Evolutionary conservation across 2,888 invertebrate species (phyloP).

Genomic region (Eledone cirrhosa): DNA sequence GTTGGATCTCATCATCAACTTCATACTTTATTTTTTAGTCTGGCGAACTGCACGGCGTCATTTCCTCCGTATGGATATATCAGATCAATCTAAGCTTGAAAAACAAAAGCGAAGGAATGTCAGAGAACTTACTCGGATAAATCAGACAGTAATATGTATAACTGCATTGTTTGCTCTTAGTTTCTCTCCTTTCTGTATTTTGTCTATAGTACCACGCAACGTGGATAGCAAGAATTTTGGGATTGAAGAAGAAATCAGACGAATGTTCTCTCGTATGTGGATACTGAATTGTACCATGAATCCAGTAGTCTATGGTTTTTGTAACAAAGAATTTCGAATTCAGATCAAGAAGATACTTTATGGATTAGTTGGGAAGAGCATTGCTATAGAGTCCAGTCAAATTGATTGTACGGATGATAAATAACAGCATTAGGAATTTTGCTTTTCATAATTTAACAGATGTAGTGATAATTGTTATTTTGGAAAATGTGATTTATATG

Average conservation of each 20-base stretch:
- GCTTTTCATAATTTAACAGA: no score
- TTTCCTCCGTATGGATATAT: background rate
- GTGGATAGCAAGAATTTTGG: background rate
- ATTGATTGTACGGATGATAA: no score
- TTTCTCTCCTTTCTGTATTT: background rate
- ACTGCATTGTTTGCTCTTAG: background rate
- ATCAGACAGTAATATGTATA: background rate
- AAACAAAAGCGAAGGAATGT: background rate
- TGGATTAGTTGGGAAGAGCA: no score
- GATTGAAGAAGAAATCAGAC: background rate
- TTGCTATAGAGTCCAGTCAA: no score
- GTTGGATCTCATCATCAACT: background rate
- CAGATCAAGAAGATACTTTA: no score
- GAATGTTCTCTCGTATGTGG: background rate
- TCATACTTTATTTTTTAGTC: background rate
- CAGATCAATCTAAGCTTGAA: no score
- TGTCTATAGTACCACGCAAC: background rate
- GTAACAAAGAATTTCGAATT: slow-evolving; percentile 8
- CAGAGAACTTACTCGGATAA: background rate
- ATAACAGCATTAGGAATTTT: no score
- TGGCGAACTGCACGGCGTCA: background rate
- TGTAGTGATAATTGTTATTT: no score
- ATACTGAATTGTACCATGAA: slow-evolving; percentile 9
- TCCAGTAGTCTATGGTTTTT: slow-evolving; percentile 7
- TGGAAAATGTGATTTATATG: no score